These are phyloP conservation scores for Nasonovia ribisnigri DNA, from an alignment of 2,888 invertebrate genomes.

Conservation along the genomic window DNA sequence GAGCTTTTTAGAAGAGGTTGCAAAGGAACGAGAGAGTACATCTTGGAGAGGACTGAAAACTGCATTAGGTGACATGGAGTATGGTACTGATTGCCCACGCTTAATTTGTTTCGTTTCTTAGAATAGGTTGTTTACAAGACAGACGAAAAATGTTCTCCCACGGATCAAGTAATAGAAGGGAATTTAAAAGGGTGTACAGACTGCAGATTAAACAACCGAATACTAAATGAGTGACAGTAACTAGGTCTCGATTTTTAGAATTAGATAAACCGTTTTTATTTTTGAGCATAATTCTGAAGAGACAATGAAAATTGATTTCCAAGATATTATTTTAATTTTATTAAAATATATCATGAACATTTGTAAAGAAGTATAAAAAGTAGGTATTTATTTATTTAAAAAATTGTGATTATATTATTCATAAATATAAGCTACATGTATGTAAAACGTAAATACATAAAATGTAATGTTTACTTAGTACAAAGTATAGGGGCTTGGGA, in stretches of 20 bases:
- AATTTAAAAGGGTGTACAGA: neutral
- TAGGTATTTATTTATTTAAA: neutral
- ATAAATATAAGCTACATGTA: neutral
- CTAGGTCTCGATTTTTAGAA: neutral
- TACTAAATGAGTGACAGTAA: neutral
- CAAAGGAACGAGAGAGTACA: neutral
- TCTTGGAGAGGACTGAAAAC: neutral
- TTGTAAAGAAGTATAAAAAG: neutral
- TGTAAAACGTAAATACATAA: neutral
- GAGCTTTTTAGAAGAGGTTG: neutral
- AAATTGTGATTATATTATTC: neutral
- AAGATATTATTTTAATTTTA: too few relatives aligned
- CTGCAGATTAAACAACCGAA: neutral
- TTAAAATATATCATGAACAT: neutral
- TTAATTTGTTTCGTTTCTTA: slow-evolving; percentile 14
- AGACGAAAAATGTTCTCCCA: neutral
- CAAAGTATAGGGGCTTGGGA: neutral
- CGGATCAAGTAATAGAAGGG: neutral
- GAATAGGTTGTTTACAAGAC: neutral
- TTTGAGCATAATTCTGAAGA: neutral
- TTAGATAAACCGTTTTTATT: neutral
- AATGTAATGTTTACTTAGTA: neutral
- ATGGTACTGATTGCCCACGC: neutral
- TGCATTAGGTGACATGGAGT: neutral
- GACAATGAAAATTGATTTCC: neutral